Base-by-base conservation (phyloP, 2,888 invertebrate genomes). In the Acleris cristana region DNA sequence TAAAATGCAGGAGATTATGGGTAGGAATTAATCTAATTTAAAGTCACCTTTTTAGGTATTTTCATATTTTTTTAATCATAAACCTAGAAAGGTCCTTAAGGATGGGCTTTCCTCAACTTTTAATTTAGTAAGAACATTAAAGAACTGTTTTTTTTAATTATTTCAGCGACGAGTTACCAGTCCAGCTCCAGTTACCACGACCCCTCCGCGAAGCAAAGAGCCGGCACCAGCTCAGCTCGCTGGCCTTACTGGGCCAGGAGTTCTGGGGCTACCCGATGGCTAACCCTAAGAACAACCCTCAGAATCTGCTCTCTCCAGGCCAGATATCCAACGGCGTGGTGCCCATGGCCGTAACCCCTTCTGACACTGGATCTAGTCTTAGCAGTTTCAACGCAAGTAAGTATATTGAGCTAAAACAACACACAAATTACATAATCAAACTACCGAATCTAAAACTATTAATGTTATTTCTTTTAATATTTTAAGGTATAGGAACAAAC, bases 121-220 rank as follows among this genome's bases (percentile, higher is more conserved):
- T 45, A 6, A 45, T 12, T 53, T 14, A 16, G 53, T 53, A 4
- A 53, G 8, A 30, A 34, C 26, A 7, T 12, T 34, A 34, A 12
- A 40, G 40, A 40, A 12, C 5, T 40, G 12, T 40, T 40, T 40
- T 26, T 26, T 44, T n/a, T 34, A 6, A 40, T 19, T 18, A 19
- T 93, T 92, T 64, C 93, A 96, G 97, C 90, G 98, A 98, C 87
- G 98, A 98, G 93, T 93, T 99, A 80, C 98, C 98, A 70, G 98
- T 98, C 64, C 97, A 97, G 89, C 94, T 99, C 75, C 95, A 95
- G 74, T 92, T 99, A 79, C 98, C 99, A 53, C 95, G 96, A 74
- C 96, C 97, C 40, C 95, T 99, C 76, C 95, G 96, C 62, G 97
- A 97, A 74, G 98, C 98, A 58, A 96, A 96, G 84, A 97, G 97